Base-by-base conservation (phyloP, 2,888 invertebrate genomes). In the Belgica antarctica region DNA sequence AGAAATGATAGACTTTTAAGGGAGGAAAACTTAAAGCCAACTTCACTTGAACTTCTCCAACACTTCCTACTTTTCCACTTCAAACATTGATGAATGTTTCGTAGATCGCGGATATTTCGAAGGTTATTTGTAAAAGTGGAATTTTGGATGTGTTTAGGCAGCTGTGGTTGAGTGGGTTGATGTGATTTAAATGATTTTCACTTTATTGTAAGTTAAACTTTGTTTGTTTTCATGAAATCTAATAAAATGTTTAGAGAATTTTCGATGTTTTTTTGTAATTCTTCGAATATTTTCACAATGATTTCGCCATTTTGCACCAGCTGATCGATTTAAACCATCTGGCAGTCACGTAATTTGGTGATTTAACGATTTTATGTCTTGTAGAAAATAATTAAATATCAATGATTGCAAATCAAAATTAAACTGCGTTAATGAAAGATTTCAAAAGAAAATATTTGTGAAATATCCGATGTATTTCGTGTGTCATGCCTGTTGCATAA, bases 231-330 rank as follows among this genome's bases (percentile, higher is more conserved):
- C n/a, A n/a, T n/a, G n/a, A n/a, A n/a, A n/a, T n/a, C n/a, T n/a
- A n/a, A 31, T 7, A 31, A 31, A 31, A 31, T 31, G 10, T 31
- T 31, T 31, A 31, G 10, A 31, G 31, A 31, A 41, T 41, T 41
- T 41, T 2, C 15, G 5, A 41, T 34, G 34, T 34, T 41, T 41
- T 41, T 41, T 41, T 41, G 15, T n/a, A 41, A n/a, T n/a, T 41
- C 41, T 41, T 10, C 12, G n/a, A 41, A 41, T 41, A 10, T 5
- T 41, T 59, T 31, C 12, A 15, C 47, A 68, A 57, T 52, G 31
- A 10, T 57, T 31, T 68, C 68, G 68, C 68, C 68, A 68, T 68
- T 68, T 68, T 68, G 47, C 28, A 68, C 68, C 68, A 68, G 68
- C 68, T 68, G 68, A 68, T 68, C 47, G 22, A 17, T 47, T 17